A percentile compares a stretch with the other conserved stretches of the same genome.
Evolutionary conservation across 2,888 invertebrate genomes (phyloP).

Genomic region (Hemithea aestivaria): DNA sequence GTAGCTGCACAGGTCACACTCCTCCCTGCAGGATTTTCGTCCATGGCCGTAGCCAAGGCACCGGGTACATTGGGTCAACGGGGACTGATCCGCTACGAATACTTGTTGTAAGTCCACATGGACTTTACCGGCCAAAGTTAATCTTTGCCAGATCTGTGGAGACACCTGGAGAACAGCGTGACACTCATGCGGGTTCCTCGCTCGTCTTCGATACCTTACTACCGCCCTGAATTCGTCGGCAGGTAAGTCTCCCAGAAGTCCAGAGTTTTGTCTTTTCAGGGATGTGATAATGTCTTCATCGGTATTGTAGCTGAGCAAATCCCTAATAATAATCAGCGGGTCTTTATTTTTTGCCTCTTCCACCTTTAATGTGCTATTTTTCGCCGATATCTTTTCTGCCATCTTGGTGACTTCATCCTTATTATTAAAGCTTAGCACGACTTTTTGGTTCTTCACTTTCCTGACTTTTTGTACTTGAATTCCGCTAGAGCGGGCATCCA

Average conservation of each 20-base stretch:
- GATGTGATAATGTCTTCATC: not conserved
- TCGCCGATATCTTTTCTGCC: not conserved
- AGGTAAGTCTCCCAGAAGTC: not conserved
- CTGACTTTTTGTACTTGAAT: not conserved
- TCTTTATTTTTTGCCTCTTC: not conserved
- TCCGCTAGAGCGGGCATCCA: slow-evolving; percentile 1
- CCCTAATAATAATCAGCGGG: not conserved
- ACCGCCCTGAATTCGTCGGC: not conserved
- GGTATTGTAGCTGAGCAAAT: not conserved
- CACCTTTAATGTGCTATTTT: not conserved
- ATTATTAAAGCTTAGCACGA: not conserved
- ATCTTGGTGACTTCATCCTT: not conserved
- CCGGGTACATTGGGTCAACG: too few relatives aligned
- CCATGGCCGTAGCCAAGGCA: too few relatives aligned
- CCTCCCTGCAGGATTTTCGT: too few relatives aligned
- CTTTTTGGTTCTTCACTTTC: not conserved
- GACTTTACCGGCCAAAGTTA: too few relatives aligned
- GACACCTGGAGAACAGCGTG: not conserved
- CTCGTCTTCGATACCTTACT: not conserved
- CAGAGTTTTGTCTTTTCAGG: not conserved
- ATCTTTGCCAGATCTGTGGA: too few relatives aligned
- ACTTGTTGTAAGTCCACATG: too few relatives aligned
- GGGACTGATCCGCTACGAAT: too few relatives aligned
- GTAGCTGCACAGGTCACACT: not conserved
- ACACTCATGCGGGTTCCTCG: not conserved